Conservation (phyloP, 2,888 invertebrate species). For the Saturnia japonica region DNA sequence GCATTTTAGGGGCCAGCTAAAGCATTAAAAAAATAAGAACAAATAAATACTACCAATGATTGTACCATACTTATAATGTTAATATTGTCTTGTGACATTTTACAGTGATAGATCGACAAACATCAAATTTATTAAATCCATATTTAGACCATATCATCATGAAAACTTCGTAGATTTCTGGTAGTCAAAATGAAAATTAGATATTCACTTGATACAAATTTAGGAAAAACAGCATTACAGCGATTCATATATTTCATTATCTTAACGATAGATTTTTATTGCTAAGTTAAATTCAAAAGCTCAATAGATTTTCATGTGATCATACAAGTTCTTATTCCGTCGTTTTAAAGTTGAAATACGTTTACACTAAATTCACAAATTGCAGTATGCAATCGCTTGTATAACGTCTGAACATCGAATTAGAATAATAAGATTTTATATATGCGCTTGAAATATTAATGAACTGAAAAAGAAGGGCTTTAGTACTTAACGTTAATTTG, state of each 20-base stretch:
- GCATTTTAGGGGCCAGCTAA: conserved; percentile 11
- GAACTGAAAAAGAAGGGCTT: conserved; percentile 21
- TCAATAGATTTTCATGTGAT: neutral
- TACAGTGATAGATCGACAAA: too few relatives aligned
- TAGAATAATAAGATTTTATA: conserved; percentile 64
- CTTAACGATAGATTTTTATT: neutral
- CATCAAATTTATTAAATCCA: too few relatives aligned
- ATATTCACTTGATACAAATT: neutral
- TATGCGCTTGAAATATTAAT: conserved; percentile 57
- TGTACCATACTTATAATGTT: neutral
- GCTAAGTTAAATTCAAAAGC: neutral
- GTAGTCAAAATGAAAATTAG: neutral
- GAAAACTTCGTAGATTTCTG: neutral
- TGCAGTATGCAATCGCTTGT: conserved; percentile 36
- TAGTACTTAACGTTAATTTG: conserved; percentile 16
- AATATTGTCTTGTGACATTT: neutral
- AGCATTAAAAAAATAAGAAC: neutral
- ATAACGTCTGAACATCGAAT: conserved; percentile 29
- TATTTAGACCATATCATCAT: neutral
- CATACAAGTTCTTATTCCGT: neutral
- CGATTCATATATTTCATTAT: neutral
- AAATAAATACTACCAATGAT: neutral
- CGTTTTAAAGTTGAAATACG: neutral
- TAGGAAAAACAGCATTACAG: neutral
- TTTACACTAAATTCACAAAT: neutral